Evolutionary conservation across 1,140 invertebrate species (phyloP).

Genomic region (Drosophila auraria): DNA sequence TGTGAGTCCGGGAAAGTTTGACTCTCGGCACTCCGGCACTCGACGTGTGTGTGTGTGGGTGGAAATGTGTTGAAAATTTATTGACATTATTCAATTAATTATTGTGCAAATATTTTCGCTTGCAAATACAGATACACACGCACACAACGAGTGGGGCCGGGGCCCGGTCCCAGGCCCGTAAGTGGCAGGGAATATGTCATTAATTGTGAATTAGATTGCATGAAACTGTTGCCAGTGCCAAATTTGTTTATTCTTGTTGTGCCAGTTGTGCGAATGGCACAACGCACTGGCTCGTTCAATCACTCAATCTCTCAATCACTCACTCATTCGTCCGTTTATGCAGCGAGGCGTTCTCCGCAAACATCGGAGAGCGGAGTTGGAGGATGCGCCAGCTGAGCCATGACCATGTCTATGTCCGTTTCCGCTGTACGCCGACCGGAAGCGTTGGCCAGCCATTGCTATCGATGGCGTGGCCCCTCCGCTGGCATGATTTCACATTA

Average conservation of each 20-base stretch:
- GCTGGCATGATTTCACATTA: slow-evolving; percentile 60
- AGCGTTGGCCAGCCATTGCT: slow-evolving; percentile 40
- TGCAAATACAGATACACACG: slow-evolving; percentile 49
- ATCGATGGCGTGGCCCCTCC: slow-evolving; percentile 4
- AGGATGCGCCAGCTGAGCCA: slow-evolving; percentile 47
- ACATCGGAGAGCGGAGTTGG: slow-evolving; percentile 19
- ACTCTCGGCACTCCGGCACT: slow-evolving; percentile 28
- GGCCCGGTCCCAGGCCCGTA: slow-evolving; percentile 44
- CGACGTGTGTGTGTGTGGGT: slow-evolving; percentile 48
- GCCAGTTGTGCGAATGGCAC: slow-evolving; percentile 17
- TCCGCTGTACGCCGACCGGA: slow-evolving; percentile 49
- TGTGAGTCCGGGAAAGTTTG: slow-evolving; percentile 66
- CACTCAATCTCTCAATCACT: slow-evolving; percentile 35
- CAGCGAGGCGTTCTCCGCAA: slow-evolving; percentile 69
- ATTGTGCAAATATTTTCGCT: slow-evolving; percentile 84
- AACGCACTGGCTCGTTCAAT: slow-evolving; percentile 13
- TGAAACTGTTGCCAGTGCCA: slow-evolving; percentile 65
- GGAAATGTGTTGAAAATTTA: slow-evolving; percentile 84
- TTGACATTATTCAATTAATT: slow-evolving; percentile 85
- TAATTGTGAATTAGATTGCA: slow-evolving; percentile 84
- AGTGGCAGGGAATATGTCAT: slow-evolving; percentile 81
- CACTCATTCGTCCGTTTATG: slow-evolving; percentile 69
- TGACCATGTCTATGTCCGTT: slow-evolving; percentile 75
- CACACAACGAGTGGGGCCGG: slow-evolving; percentile 3
- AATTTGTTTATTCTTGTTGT: slow-evolving; percentile 62